Conservation (phyloP, 2,888 invertebrate genomes). For the Ypsolopha scabrella region DNA sequence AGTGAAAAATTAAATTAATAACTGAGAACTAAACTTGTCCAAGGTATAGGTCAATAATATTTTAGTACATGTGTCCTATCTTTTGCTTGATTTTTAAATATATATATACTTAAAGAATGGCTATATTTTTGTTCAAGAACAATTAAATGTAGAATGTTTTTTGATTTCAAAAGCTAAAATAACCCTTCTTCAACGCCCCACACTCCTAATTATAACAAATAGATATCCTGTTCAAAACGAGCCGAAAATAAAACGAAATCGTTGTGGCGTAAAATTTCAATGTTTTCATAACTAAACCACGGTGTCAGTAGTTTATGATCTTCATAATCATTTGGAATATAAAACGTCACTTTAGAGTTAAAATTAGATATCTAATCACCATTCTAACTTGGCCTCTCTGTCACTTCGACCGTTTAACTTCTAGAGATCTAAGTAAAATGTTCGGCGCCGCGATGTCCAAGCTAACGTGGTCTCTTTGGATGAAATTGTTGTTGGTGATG, state of each 20-base stretch:
- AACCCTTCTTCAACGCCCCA: too few relatives aligned
- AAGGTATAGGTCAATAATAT: too few relatives aligned
- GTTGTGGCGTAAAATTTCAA: constrained; percentile 4
- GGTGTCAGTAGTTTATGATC: constrained; percentile 6
- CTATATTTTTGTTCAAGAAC: too few relatives aligned
- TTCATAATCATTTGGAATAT: constrained; percentile 5
- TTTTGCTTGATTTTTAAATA: too few relatives aligned
- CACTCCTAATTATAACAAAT: constrained; percentile 5
- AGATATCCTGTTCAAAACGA: background rate
- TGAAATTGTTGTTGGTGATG: background rate
- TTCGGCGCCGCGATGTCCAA: background rate
- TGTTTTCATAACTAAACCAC: constrained; percentile 4
- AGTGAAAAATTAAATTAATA: too few relatives aligned
- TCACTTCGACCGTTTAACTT: background rate
- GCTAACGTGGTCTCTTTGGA: background rate
- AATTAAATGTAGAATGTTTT: too few relatives aligned
- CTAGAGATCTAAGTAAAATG: background rate
- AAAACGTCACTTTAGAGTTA: background rate
- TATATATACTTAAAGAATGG: too few relatives aligned
- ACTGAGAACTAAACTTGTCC: too few relatives aligned
- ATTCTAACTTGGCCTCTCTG: background rate
- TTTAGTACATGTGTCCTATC: too few relatives aligned
- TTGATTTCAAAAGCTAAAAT: too few relatives aligned
- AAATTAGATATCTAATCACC: background rate
- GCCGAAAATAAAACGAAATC: constrained; percentile 2